These are phyloP conservation scores for Tauraco hartlaubi DNA, from an alignment of 2,797 vertebrate genomes.

Conservation along the genomic window DNA sequence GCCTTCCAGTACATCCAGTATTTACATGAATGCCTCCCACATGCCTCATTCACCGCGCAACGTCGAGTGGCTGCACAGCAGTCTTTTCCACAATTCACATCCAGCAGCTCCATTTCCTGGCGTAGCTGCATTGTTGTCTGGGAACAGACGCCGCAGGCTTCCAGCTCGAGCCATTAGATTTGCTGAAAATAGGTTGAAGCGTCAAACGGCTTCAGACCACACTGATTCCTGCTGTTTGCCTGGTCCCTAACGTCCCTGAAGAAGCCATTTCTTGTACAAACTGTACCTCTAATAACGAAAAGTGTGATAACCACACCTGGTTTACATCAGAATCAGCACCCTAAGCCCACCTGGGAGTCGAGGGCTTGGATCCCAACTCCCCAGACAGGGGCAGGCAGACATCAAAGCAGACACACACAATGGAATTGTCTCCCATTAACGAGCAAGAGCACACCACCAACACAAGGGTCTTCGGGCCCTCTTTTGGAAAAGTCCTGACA, in stretches of 20 bases:
- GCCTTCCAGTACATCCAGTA: neutral
- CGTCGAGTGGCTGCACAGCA: constrained; percentile 51
- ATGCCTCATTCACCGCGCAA: neutral
- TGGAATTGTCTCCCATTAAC: neutral
- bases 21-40: constrained; percentile 29
- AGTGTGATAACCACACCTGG: neutral
- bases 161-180: neutral
- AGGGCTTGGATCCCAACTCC: neutral
- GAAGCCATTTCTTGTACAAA: neutral
- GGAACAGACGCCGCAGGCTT: constrained; percentile 19
- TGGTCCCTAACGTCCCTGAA: neutral
- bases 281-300: neutral
- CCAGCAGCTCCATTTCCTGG: constrained; percentile 52
- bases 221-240: neutral
- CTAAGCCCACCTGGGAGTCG: neutral
- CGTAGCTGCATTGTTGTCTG: constrained; percentile 18
- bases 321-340: neutral
- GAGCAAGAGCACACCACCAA: neutral
- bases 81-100: neutral
- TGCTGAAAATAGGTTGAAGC: constrained; percentile 33
- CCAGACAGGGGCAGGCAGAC: neutral
- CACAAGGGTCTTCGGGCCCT: neutral
- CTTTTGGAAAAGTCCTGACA: neutral
- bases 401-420: neutral
- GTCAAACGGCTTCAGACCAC: neutral